Conservation (phyloP, 2,797 vertebrate genomes). For the Hyperoplus immaculatus region DNA sequence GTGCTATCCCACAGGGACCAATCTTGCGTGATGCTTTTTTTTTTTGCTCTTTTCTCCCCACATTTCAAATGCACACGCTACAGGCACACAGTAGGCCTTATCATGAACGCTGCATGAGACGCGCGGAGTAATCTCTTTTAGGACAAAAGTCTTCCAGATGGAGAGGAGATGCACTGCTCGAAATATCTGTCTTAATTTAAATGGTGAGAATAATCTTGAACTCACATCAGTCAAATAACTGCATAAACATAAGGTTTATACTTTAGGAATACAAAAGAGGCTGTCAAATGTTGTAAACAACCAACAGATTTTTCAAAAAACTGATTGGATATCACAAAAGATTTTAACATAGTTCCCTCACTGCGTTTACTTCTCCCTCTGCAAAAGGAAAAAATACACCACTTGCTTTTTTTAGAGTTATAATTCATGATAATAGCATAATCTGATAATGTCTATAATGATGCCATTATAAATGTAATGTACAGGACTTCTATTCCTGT, state of each 20-base stretch:
- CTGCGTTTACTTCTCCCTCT: neutral
- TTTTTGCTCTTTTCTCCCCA: neutral
- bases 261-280: neutral
- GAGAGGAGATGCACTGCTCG: slow-evolving; percentile 30
- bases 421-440: neutral
- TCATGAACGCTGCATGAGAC: slow-evolving; percentile 50
- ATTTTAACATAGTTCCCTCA: neutral
- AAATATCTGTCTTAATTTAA: slow-evolving; percentile 13
- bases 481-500: neutral
- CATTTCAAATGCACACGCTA: slow-evolving; percentile 28
- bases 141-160: slow-evolving; percentile 46
- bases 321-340: neutral
- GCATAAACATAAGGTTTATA: slow-evolving; percentile 1
- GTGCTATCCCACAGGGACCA: slow-evolving; percentile 41
- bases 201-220: slow-evolving; percentile 26
- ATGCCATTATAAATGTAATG: neutral
- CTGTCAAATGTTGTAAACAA: slow-evolving; percentile 7
- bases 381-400: neutral
- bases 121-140: slow-evolving; percentile 37
- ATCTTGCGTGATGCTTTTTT: slow-evolving; percentile 29
- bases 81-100: slow-evolving; percentile 54
- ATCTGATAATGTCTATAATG: slow-evolving; percentile 4
- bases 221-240: slow-evolving; percentile 16
- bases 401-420: neutral
- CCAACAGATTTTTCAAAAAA: neutral